These are phyloP conservation scores for rabbit (Oryctolagus cuniculus) DNA, from an alignment of 2,113 vertebrate genomes.

Conservation along the genomic window DNA sequence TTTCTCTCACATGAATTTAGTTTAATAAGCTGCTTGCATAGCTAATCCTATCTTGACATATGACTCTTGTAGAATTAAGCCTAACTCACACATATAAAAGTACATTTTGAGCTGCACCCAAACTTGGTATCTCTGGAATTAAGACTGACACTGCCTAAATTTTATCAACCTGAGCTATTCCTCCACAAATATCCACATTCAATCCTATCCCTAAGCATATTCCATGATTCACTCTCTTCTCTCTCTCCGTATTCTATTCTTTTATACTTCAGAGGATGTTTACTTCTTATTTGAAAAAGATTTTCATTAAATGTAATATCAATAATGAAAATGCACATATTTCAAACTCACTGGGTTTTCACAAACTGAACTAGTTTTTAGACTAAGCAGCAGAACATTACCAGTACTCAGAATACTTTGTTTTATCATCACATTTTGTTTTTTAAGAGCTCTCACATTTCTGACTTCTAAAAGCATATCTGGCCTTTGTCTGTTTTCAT, in stretches of 20 bases:
- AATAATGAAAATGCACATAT: not conserved
- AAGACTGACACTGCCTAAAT: not conserved
- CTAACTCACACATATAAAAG: not conserved
- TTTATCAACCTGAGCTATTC: not conserved
- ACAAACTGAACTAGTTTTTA: not conserved
- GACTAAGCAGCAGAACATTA: not conserved
- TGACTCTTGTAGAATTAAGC: not conserved
- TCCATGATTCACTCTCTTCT: not conserved
- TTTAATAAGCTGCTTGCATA: not conserved
- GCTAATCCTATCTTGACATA: not conserved
- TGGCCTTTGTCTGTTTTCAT: constrained; percentile 8
- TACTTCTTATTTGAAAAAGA: not conserved
- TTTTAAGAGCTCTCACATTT: not conserved
- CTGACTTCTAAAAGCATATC: not conserved
- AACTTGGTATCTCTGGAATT: not conserved
- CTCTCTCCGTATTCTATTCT: not conserved
- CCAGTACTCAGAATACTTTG: not conserved
- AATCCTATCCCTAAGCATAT: not conserved
- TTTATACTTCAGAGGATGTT: not conserved
- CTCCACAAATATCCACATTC: not conserved
- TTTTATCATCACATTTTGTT: not conserved
- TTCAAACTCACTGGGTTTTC: constrained; percentile 35
- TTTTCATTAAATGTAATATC: not conserved
- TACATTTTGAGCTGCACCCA: not conserved
- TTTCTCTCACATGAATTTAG: not conserved